These are phyloP conservation scores for Boloria selene DNA, from an alignment of 2,888 invertebrate species.

Conservation along the genomic window DNA sequence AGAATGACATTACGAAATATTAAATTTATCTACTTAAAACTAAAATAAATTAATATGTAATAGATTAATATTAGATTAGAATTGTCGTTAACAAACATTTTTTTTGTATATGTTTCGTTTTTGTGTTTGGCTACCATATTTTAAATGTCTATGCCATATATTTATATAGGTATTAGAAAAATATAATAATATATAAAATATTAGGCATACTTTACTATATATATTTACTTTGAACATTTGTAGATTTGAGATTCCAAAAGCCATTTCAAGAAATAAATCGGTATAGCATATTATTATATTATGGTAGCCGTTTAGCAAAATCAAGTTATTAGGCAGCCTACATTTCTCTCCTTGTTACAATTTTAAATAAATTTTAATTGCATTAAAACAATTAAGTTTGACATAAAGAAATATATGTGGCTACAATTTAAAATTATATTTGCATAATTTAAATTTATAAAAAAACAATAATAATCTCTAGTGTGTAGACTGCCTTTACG, in stretches of 20 bases:
- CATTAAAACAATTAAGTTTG: not conserved
- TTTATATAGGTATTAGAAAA: too few species aligned
- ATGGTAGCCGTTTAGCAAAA: slow-evolving; percentile 2
- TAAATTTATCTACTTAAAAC: slow-evolving; percentile 37
- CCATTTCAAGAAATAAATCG: not conserved
- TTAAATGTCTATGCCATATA: not conserved
- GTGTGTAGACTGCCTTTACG: slow-evolving; percentile 16
- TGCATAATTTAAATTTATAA: too few species aligned
- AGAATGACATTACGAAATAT: slow-evolving; percentile 18
- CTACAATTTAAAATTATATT: too few species aligned
- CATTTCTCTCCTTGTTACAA: not conserved
- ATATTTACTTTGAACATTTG: slow-evolving; percentile 13
- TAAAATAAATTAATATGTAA: slow-evolving; percentile 14
- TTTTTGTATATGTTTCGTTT: not conserved
- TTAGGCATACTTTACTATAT: not conserved
- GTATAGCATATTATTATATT: not conserved
- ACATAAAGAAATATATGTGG: too few species aligned
- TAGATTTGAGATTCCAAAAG: not conserved
- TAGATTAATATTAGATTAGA: too few species aligned
- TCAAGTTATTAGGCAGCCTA: slow-evolving; percentile 7
- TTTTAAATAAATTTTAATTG: not conserved
- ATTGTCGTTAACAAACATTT: not conserved
- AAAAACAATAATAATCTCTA: too few species aligned
- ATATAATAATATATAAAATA: too few species aligned
- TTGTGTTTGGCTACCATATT: slow-evolving; percentile 2